A percentile compares a stretch with the other conserved stretches of the same genome.
Evolutionary conservation across 1,140 invertebrate species (phyloP).

Genomic region (Drosophila ohnishii): DNA sequence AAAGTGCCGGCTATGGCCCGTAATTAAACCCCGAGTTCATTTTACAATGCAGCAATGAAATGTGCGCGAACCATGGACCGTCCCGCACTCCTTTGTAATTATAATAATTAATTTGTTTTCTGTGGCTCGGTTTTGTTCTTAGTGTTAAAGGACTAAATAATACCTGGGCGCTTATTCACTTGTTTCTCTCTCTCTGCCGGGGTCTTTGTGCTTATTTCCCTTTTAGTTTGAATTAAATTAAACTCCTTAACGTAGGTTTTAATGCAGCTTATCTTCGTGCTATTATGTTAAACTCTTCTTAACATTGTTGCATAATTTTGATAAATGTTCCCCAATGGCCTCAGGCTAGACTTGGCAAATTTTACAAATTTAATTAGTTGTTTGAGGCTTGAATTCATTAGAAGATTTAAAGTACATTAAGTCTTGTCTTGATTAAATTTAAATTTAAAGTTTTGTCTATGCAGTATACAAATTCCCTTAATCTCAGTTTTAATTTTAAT

Average conservation of each 20-base stretch:
- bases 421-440: not conserved
- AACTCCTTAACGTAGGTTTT: constrained; percentile 10
- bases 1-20: constrained; percentile 51
- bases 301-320: constrained; percentile 11
- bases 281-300: constrained; percentile 18
- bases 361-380: not conserved
- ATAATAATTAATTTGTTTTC: constrained; percentile 54
- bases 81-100: constrained; percentile 35
- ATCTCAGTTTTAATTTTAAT: not conserved
- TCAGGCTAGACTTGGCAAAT: not conserved
- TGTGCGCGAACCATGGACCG: constrained; percentile 2
- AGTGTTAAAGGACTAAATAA: constrained; percentile 21
- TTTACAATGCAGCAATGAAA: constrained; percentile 49
- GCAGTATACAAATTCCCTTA: too few species aligned
- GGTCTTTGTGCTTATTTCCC: not conserved
- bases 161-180: constrained; percentile 11
- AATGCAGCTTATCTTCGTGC: constrained; percentile 32
- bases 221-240: constrained; percentile 31
- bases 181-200: constrained; percentile 1
- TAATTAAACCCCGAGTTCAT: constrained; percentile 69
- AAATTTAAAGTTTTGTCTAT: not conserved
- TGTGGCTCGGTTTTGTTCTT: constrained; percentile 24
- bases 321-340: constrained; percentile 3
- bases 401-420: not conserved
- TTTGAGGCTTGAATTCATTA: not conserved